Evolutionary conservation across 2,113 vertebrate species (phyloP).

Genomic region (Sceloporus undulatus): DNA sequence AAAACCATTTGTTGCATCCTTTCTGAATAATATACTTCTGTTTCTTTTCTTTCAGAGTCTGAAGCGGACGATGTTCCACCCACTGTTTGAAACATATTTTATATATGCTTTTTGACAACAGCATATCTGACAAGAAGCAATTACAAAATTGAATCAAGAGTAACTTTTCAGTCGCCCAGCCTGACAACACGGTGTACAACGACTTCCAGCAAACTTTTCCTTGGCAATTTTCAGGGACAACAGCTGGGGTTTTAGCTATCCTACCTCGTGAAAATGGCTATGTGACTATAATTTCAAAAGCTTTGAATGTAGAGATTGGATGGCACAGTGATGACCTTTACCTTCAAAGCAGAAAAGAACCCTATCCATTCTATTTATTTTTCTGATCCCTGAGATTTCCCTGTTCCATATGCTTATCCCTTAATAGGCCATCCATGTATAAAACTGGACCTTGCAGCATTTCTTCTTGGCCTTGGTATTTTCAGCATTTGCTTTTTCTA

Average conservation of each 20-base stretch:
- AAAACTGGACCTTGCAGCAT: neutral
- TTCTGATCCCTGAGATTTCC: slow-evolving; percentile 41
- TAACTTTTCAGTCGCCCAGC: slow-evolving; percentile 49
- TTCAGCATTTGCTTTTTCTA: slow-evolving; percentile 48
- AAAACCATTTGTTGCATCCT: slow-evolving; percentile 69
- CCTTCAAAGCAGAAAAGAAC: slow-evolving; percentile 54
- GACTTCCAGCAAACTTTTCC: slow-evolving; percentile 39
- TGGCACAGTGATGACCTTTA: neutral
- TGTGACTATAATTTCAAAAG: slow-evolving; percentile 51
- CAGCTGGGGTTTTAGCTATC: slow-evolving; percentile 25
- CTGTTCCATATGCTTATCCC: neutral
- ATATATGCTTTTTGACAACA: slow-evolving; percentile 68
- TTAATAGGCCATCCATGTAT: slow-evolving; percentile 32
- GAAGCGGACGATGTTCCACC: slow-evolving; percentile 63
- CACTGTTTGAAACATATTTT: slow-evolving; percentile 65
- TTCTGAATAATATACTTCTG: slow-evolving; percentile 64
- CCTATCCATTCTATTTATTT: slow-evolving; percentile 43
- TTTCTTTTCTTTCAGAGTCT: slow-evolving; percentile 63
- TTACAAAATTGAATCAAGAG: slow-evolving; percentile 65
- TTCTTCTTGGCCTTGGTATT: slow-evolving; percentile 35
- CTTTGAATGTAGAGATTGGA: slow-evolving; percentile 38
- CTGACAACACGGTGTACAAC: slow-evolving; percentile 52
- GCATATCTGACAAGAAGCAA: slow-evolving; percentile 59
- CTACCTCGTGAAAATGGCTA: slow-evolving; percentile 17
- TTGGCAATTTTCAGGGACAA: slow-evolving; percentile 41